A percentile compares a stretch with the other conserved stretches of the same genome.
Evolutionary conservation across 2,888 invertebrate genomes (phyloP).

Genomic region (Helicoverpa assulta): DNA sequence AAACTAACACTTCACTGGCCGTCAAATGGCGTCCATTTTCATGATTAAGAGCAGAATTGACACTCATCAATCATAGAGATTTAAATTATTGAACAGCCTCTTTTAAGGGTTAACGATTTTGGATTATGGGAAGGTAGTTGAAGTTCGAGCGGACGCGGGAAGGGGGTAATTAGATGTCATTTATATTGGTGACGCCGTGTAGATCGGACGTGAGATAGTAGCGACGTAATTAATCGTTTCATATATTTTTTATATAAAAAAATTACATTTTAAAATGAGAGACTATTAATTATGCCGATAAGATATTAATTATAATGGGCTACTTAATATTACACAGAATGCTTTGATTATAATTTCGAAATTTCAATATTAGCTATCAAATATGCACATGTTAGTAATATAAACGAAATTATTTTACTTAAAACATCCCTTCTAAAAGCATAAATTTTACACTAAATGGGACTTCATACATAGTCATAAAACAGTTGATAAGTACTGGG

Average conservation of each 20-base stretch:
- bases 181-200: constrained; percentile 16
- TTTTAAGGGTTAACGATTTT: constrained; percentile 26
- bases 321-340: not conserved
- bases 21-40: constrained; percentile 34
- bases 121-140: constrained; percentile 12
- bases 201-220: constrained; percentile 14
- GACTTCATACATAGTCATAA: constrained; percentile 26
- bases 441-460: constrained; percentile 21
- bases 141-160: not conserved
- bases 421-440: constrained; percentile 27
- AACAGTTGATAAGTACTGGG: constrained; percentile 38
- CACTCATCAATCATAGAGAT: constrained; percentile 52
- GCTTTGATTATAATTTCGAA: not conserved
- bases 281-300: too few relatives aligned
- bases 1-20: constrained; percentile 49
- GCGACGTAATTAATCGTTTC: constrained; percentile 16
- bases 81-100: constrained; percentile 36
- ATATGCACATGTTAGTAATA: constrained; percentile 7
- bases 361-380: not conserved
- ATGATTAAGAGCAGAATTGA: constrained; percentile 35
- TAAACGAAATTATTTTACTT: constrained; percentile 14
- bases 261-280: too few relatives aligned
- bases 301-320: too few relatives aligned
- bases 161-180: constrained; percentile 26
- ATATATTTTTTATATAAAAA: not conserved